Evolutionary conservation across 1,140 invertebrate species (phyloP).

Genomic region (Heterodera schachtii): DNA sequence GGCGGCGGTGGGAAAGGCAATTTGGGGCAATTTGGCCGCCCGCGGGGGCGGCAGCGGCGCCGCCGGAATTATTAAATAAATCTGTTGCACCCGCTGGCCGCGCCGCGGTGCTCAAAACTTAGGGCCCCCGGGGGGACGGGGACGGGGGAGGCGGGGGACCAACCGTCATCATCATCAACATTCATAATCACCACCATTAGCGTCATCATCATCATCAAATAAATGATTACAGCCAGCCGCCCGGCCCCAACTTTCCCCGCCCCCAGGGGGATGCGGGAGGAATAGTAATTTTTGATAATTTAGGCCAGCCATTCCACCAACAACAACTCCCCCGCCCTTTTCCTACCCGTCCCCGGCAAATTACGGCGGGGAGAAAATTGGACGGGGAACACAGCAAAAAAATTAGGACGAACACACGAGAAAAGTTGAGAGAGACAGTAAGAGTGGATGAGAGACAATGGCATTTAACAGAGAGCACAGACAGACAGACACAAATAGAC

Average conservation of each 20-base stretch:
- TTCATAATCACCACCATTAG: not conserved
- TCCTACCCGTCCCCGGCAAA: not conserved
- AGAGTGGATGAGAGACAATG: slow-evolving; percentile 1
- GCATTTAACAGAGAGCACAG: not conserved
- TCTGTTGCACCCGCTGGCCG: not conserved
- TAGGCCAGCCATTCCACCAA: not conserved
- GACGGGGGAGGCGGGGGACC: too few relatives aligned
- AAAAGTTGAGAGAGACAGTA: not conserved
- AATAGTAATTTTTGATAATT: slow-evolving; percentile 35
- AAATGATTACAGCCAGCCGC: not conserved
- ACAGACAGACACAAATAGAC: not conserved
- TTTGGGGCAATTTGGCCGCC: slow-evolving; percentile 8
- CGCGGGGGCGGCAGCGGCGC: not conserved
- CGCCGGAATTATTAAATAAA: slow-evolving; percentile 31
- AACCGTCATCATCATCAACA: too few relatives aligned
- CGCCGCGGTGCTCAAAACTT: too few relatives aligned
- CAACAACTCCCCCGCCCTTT: not conserved
- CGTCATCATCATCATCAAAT: not conserved
- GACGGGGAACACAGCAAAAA: not conserved
- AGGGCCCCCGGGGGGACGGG: too few relatives aligned
- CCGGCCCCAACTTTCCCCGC: too few relatives aligned
- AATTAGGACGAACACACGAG: not conserved
- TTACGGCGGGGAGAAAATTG: not conserved
- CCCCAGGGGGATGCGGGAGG: not conserved
- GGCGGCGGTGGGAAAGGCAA: too few relatives aligned